Base-by-base conservation (phyloP, 2,113 vertebrate species). In the Cavia porcellus region DNA sequence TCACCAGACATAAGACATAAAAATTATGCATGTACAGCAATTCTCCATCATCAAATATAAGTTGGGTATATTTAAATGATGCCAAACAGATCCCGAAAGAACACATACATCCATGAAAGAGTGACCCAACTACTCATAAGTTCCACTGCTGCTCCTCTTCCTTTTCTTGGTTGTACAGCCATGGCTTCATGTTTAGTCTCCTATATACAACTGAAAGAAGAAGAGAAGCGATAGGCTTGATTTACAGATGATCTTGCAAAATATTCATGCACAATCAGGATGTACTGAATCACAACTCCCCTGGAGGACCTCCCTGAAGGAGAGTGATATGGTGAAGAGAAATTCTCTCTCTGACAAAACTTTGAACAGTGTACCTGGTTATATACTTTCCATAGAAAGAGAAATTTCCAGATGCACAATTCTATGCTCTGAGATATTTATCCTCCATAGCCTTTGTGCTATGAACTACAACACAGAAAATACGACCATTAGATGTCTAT, bases 41-140 rank as follows among this genome's bases (percentile, higher is more conserved):
- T 11, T 14, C 35, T 64, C 5, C 13, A 55, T 64, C 9, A 35
- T 55, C 20, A 45, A 55, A 52, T 32, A 8, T 45, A 25, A 32
- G n/a, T 5, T 7, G 5, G 30, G 28, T 13, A 50, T n/a, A 20
- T 2, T 2, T 42, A 35, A 50, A 1, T 50, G 14, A n/a, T 6
- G 9, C 11, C 42, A 24, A 81, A 55, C 9, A 70, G n/a, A 45
- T 61, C 22, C 30, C 59, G 62, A 52, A 25, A 15, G 17, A 30
- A 22, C 80, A 89, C 12, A 6, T 4, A 35, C 55, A 12, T 50
- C 28, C 28, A 30, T 28, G 14, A 72, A 7, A 7, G 32, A 79
- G 30, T 77, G n/a, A 64, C 12, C 50, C 13, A 72, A 25, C 12
- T n/a, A 17, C 30, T 9, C 20, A 47, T 17, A 11, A n/a, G 42